A percentile compares a stretch with the other conserved stretches of the same genome.
phyloP scores from a whole-genome alignment of 2,888 invertebrate species.

The Lobophora halterata region DNA sequence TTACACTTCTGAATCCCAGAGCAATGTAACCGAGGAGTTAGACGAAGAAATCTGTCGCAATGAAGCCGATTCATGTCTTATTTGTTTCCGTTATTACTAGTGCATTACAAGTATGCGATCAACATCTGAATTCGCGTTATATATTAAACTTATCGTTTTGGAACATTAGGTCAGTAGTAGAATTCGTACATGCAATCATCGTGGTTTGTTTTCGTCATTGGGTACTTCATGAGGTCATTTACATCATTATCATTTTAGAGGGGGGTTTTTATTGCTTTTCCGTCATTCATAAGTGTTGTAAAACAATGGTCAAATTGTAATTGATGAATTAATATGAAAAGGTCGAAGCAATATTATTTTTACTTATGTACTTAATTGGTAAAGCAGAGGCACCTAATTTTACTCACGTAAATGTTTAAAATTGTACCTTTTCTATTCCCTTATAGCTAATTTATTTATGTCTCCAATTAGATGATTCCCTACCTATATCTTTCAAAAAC shows the following conservation, averaged over 20 bases:
- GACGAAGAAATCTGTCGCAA: slow-evolving; percentile 6
- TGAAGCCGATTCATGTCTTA: slow-evolving; percentile 31
- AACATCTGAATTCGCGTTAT: slow-evolving; percentile 34
- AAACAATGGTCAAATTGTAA: slow-evolving; percentile 1
- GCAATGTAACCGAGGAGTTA: no score
- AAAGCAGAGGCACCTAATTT: no score
- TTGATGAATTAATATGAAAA: no score
- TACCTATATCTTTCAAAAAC: no score
- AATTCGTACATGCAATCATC: slow-evolving; percentile 40
- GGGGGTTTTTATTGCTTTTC: slow-evolving; percentile 33
- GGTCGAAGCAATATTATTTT: no score
- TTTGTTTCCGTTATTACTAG: slow-evolving; percentile 42
- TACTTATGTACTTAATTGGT: no score
- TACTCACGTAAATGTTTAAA: no score
- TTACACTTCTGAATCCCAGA: no score
- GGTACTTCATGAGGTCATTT: slow-evolving; percentile 42
- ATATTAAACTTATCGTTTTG: slow-evolving; percentile 32
- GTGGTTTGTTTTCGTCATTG: slow-evolving; percentile 51
- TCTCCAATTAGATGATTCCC: no score
- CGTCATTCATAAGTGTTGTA: slow-evolving; percentile 17
- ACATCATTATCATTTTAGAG: slow-evolving; percentile 36
- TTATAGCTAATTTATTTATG: no score
- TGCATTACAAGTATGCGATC: slow-evolving; percentile 34
- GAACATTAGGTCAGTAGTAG: slow-evolving; percentile 33
- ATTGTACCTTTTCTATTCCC: no score